These are phyloP conservation scores for Lichenostomus cassidix DNA, from an alignment of 2,113 vertebrate genomes.

Conservation along the genomic window DNA sequence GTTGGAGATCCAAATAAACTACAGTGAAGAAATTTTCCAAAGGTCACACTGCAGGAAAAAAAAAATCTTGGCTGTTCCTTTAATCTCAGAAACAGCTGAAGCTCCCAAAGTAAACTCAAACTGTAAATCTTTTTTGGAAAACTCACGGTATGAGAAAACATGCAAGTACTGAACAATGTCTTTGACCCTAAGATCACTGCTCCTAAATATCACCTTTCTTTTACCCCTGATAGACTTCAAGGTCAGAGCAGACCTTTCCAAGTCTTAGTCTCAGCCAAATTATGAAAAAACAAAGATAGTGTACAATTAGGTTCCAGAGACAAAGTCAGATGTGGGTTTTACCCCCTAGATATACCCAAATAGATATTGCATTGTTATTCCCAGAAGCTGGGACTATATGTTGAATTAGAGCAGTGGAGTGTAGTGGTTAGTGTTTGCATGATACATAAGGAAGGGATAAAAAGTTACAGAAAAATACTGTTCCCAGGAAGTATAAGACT, in stretches of 20 bases:
- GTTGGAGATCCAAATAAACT: constrained; percentile 2
- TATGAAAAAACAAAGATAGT: not conserved
- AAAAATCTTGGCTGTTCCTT: constrained; percentile 13
- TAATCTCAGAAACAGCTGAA: constrained; percentile 34
- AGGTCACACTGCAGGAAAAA: constrained; percentile 1
- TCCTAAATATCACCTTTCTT: constrained; percentile 5
- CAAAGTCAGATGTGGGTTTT: not conserved
- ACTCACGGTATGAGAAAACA: not conserved
- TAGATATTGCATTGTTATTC: not conserved
- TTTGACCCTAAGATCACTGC: not conserved
- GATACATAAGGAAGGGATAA: not conserved
- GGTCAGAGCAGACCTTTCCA: not conserved
- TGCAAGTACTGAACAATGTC: not conserved
- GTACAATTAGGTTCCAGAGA: not conserved
- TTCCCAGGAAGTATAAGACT: not conserved
- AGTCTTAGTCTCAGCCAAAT: not conserved
- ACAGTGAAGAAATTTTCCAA: constrained; percentile 36
- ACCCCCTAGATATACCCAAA: not conserved
- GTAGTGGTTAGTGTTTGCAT: not conserved
- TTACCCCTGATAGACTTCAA: not conserved
- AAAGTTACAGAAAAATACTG: not conserved
- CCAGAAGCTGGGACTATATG: not conserved
- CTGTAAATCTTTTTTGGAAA: constrained; percentile 38
- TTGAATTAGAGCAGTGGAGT: not conserved
- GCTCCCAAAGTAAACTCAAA: constrained; percentile 41